Conservation (phyloP, 2,113 vertebrate genomes). For the Melanerpes formicivorus region DNA sequence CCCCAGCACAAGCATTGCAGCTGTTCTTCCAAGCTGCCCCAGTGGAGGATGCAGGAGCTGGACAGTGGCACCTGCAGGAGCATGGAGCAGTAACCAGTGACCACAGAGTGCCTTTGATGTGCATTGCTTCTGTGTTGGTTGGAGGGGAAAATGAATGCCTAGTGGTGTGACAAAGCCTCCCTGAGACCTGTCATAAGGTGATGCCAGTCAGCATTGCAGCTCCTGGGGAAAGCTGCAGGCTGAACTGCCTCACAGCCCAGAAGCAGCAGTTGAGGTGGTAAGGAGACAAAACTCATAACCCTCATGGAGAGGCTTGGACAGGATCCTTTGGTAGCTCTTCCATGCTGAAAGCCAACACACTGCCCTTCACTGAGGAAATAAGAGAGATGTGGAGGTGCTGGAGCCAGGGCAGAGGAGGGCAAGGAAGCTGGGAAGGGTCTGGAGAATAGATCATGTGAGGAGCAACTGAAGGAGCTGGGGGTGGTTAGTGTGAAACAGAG, state of each 20-base stretch:
- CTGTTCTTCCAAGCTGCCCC: background rate
- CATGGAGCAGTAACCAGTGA: background rate
- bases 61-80: background rate
- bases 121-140: background rate
- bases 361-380: background rate
- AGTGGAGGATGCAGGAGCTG: background rate
- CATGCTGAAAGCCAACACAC: background rate
- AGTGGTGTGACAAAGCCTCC: background rate
- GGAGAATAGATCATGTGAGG: no score
- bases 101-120: rapidly evolving
- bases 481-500: no score
- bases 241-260: background rate
- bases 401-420: no score
- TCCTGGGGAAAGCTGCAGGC: background rate
- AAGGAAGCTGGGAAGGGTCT: no score
- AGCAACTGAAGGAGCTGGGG: no score
- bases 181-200: background rate
- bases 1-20: rapidly evolving
- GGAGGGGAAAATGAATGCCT: background rate
- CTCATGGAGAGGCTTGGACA: background rate
- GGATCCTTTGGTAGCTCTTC: background rate
- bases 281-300: background rate
- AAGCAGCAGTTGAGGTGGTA: background rate
- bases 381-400: no score
- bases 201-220: background rate